phyloP scores from a whole-genome alignment of 2,888 invertebrate genomes.

The Ctenicera cuprea region DNA sequence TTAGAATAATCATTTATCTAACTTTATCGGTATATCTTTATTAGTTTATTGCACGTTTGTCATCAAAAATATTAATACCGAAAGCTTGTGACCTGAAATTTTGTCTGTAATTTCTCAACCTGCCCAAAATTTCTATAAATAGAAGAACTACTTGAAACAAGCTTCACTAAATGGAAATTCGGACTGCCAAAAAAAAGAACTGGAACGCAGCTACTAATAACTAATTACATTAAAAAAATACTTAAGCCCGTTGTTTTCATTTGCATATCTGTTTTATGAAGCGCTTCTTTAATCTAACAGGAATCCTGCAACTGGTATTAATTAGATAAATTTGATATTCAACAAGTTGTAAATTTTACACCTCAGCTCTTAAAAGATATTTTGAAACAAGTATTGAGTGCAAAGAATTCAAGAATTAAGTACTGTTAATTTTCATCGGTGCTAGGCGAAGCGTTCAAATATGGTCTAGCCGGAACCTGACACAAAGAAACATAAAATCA shows the following conservation, averaged over 20 bases:
- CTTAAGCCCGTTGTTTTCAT: conserved; percentile 12
- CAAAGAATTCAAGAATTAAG: conserved; percentile 10
- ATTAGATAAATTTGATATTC: conserved; percentile 7
- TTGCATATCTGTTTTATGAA: conserved; percentile 14
- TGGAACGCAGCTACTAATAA: neutral
- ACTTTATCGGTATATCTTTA: conserved; percentile 21
- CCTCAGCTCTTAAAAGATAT: neutral
- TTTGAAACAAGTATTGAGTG: conserved; percentile 1
- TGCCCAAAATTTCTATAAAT: neutral
- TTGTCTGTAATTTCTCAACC: neutral
- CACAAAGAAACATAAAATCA: conserved; percentile 48
- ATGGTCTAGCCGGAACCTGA: conserved; percentile 43
- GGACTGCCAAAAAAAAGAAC: neutral
- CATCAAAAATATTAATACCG: neutral
- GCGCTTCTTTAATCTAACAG: conserved; percentile 7
- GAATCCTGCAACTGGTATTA: conserved; percentile 10
- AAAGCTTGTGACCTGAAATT: conserved; percentile 1
- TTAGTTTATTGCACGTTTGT: conserved; percentile 18
- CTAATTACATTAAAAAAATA: conserved; percentile 13
- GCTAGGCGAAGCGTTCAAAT: conserved; percentile 38
- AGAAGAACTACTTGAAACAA: neutral
- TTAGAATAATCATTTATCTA: conserved; percentile 17
- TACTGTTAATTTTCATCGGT: conserved; percentile 45
- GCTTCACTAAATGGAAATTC: neutral
- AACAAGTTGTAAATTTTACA: conserved; percentile 13